Conservation (phyloP, 2,888 invertebrate species). For the Acleris cristana region DNA sequence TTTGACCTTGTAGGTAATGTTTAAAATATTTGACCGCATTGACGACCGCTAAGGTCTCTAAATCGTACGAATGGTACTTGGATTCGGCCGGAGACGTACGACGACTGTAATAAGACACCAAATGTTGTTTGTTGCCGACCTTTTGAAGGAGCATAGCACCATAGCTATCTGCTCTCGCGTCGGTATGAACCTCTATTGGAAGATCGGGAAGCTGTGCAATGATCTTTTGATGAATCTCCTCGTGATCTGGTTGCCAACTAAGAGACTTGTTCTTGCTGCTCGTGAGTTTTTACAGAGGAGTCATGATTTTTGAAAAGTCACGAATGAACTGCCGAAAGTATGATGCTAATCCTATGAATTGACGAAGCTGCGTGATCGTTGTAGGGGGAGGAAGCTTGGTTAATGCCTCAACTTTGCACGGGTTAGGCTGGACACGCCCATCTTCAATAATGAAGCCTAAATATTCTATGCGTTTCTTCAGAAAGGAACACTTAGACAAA, state of each 20-base stretch:
- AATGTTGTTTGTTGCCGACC: too few species aligned
- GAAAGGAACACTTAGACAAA: conserved; percentile 1
- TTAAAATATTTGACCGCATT: too few species aligned
- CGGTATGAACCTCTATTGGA: conserved; percentile 23
- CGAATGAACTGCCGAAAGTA: conserved; percentile 43
- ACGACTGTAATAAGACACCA: too few species aligned
- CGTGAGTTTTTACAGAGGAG: neutral
- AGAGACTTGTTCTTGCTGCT: neutral
- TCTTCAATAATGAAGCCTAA: conserved; percentile 34
- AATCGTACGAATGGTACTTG: too few species aligned
- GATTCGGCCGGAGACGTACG: too few species aligned
- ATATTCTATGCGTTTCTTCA: neutral
- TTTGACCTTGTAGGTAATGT: too few species aligned
- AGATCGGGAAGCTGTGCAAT: neutral
- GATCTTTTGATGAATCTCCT: conserved; percentile 11
- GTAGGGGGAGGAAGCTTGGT: conserved; percentile 26
- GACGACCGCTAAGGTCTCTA: too few species aligned
- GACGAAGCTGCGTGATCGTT: neutral
- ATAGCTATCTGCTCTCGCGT: conserved; percentile 13
- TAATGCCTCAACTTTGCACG: neutral
- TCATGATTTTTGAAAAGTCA: neutral
- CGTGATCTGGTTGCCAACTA: conserved; percentile 3
- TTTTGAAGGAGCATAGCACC: neutral
- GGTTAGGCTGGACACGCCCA: conserved; percentile 16
- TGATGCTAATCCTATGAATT: conserved; percentile 11